phyloP scores from a whole-genome alignment of 2,888 invertebrate genomes.

The Sesamia inferens region DNA sequence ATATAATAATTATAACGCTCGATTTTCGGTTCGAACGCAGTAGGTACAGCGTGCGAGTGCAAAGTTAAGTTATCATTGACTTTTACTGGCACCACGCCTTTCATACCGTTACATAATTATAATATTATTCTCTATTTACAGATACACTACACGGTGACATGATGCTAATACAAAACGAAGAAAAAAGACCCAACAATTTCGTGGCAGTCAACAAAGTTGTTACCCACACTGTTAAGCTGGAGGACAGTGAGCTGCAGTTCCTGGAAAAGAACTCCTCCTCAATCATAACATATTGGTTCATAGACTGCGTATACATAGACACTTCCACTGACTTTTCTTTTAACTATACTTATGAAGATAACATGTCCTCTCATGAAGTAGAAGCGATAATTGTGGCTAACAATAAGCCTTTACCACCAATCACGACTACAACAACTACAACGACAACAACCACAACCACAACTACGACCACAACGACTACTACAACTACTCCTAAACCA shows the following conservation, averaged over 20 bases:
- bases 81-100: no score
- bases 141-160: constrained; percentile 93
- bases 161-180: constrained; percentile 91
- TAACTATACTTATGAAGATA: constrained; percentile 91
- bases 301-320: constrained; percentile 93
- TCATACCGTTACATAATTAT: background rate
- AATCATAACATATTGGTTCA: constrained; percentile 94
- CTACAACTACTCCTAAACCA: constrained; percentile 58
- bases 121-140: constrained; percentile 15
- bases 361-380: constrained; percentile 90
- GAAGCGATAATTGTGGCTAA: constrained; percentile 93
- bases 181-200: constrained; percentile 88
- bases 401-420: constrained; percentile 90
- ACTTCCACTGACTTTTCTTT: constrained; percentile 91
- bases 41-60: no score
- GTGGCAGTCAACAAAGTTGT: constrained; percentile 91
- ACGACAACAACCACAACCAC: constrained; percentile 67
- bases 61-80: no score
- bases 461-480: constrained; percentile 58
- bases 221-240: constrained; percentile 90
- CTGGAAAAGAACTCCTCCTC: constrained; percentile 85
- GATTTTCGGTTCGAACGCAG: no score
- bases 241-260: constrained; percentile 91
- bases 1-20: background rate
- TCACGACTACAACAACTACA: constrained; percentile 78